These are phyloP conservation scores for Teleopsis dalmanni DNA, from an alignment of 1,140 invertebrate species.

Conservation along the genomic window DNA sequence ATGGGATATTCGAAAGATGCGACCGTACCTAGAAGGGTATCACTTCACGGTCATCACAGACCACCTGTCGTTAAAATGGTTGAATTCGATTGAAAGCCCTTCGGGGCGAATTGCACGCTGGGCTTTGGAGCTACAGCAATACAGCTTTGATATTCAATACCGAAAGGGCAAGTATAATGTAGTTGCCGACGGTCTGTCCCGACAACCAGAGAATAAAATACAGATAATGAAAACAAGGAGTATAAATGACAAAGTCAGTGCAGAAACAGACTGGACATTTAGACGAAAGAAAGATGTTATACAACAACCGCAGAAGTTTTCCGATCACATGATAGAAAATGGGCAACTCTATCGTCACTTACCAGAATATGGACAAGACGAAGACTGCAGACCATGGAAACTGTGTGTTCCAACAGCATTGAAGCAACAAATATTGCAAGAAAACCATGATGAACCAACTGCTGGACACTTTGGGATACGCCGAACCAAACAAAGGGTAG, in stretches of 20 bases:
- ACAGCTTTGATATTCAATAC: no score
- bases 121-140: conserved; percentile 13
- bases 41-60: conserved; percentile 2
- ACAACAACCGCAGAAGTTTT: neutral
- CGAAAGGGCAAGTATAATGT: no score
- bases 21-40: conserved; percentile 40
- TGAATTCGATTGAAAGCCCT: conserved; percentile 33
- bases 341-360: neutral
- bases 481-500: conserved; percentile 20
- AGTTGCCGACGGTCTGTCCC: neutral
- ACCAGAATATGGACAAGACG: neutral
- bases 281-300: neutral
- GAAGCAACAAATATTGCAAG: conserved; percentile 13
- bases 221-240: neutral
- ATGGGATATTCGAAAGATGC: conserved; percentile 45
- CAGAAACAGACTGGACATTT: neutral
- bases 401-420: conserved; percentile 16
- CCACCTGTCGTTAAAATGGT: no score
- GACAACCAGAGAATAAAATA: neutral
- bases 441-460: conserved; percentile 23
- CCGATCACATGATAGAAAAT: neutral
- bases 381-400: conserved; percentile 4
- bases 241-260: no score
- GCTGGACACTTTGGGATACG: conserved; percentile 28
- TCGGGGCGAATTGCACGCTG: conserved; percentile 17